Conservation (phyloP, 1,140 invertebrate species). For the Drosophila orosa region DNA sequence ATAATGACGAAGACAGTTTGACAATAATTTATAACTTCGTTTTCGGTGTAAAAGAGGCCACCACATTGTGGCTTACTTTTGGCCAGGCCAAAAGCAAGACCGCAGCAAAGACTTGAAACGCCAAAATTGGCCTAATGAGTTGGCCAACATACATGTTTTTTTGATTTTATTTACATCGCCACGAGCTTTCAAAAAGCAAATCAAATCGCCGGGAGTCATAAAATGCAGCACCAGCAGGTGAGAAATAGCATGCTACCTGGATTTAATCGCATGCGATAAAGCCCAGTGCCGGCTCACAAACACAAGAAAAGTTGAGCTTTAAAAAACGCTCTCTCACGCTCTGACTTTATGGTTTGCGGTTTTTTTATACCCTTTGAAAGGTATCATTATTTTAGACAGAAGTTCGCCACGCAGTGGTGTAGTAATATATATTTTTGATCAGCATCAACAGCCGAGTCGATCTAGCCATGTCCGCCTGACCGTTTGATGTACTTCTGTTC, state of each 20-base stretch:
- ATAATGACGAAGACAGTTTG: not conserved
- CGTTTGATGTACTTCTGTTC: too few species aligned
- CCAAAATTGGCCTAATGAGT: conserved; percentile 55
- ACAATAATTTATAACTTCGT: not conserved
- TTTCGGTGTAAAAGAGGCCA: conserved; percentile 15
- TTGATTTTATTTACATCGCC: conserved; percentile 41
- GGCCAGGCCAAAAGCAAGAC: conserved; percentile 24
- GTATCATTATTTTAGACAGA: too few species aligned
- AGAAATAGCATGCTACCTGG: conserved; percentile 20
- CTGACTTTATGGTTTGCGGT: not conserved
- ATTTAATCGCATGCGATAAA: conserved; percentile 49
- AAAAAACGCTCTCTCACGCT: conserved; percentile 21
- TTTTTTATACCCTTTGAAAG: too few species aligned
- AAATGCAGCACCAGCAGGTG: conserved; percentile 52
- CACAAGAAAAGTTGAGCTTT: conserved; percentile 18
- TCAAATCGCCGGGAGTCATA: conserved; percentile 23
- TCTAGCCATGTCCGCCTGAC: too few species aligned
- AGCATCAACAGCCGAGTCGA: too few species aligned
- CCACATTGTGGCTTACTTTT: conserved; percentile 30
- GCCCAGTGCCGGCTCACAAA: conserved; percentile 24
- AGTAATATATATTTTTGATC: too few species aligned
- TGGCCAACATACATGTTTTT: conserved; percentile 57
- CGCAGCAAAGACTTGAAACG: conserved; percentile 20
- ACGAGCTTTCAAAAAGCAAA: conserved; percentile 16
- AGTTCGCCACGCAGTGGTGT: too few species aligned